Evolutionary conservation across 2,113 vertebrate species (phyloP).

Genomic region (Cathartes aura): DNA sequence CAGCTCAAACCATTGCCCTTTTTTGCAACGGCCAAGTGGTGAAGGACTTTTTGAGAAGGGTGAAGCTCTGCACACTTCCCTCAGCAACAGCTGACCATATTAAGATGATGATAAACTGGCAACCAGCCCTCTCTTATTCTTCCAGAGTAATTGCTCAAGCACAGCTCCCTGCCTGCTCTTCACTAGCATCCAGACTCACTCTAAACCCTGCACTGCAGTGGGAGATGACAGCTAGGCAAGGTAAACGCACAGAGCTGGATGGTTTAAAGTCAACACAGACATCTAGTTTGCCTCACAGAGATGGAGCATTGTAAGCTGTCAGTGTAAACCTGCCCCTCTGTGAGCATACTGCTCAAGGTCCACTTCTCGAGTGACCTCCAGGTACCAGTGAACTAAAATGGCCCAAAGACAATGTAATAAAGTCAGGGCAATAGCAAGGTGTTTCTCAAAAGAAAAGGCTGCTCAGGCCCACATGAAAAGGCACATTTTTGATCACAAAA

Average conservation of each 20-base stretch:
- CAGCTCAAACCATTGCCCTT: neutral
- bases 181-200: neutral
- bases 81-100: neutral
- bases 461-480: neutral
- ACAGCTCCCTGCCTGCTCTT: neutral
- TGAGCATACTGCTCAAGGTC: neutral
- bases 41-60: neutral
- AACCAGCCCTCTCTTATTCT: neutral
- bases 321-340: neutral
- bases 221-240: neutral
- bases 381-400: neutral
- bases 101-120: neutral
- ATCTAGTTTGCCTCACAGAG: neutral
- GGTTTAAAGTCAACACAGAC: neutral
- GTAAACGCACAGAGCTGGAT: neutral
- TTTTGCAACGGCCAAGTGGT: accelerated
- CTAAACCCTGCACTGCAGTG: neutral
- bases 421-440: neutral
- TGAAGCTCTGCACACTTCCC: neutral
- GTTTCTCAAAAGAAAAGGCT: neutral
- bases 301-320: neutral
- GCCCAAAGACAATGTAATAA: neutral
- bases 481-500: neutral
- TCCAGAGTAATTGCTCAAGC: neutral
- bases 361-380: neutral